Evolutionary conservation across 2,113 vertebrate species (phyloP).

Genomic region (Serinus canaria): DNA sequence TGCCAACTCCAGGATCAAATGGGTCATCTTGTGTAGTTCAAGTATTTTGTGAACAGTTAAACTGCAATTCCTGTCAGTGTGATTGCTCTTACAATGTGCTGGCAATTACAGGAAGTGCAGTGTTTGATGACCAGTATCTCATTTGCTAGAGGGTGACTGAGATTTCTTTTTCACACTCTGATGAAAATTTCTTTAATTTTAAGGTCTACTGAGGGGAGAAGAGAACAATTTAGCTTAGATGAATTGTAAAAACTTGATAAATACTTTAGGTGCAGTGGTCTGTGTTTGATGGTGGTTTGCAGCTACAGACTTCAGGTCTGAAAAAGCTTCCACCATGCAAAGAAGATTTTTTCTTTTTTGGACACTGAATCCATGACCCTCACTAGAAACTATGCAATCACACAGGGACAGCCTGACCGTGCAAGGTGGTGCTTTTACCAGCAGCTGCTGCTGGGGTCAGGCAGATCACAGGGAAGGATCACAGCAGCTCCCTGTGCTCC

Average conservation of each 20-base stretch:
- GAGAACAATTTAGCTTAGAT: neutral
- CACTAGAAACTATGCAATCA: neutral
- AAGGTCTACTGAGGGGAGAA: neutral
- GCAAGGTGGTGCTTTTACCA: neutral
- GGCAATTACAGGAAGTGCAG: neutral
- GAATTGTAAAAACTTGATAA: neutral
- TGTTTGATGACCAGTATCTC: neutral
- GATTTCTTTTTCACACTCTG: neutral
- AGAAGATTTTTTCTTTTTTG: neutral
- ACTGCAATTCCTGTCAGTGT: neutral
- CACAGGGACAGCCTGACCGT: neutral
- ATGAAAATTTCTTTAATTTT: neutral
- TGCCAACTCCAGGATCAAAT: neutral
- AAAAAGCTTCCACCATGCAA: neutral
- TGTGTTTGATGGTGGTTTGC: neutral
- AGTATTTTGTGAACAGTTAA: neutral
- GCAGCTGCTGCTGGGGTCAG: neutral
- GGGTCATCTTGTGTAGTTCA: neutral
- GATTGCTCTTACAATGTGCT: neutral
- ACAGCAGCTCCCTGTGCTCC: neutral
- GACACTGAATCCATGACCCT: neutral
- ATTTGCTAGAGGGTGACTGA: neutral
- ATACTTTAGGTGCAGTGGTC: neutral
- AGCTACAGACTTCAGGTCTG: neutral
- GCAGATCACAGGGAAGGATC: neutral